Evolutionary conservation across 2,113 vertebrate genomes (phyloP), one percentile per base, ranked within the genome.

Genomic region (Echinops telfairi): DNA sequence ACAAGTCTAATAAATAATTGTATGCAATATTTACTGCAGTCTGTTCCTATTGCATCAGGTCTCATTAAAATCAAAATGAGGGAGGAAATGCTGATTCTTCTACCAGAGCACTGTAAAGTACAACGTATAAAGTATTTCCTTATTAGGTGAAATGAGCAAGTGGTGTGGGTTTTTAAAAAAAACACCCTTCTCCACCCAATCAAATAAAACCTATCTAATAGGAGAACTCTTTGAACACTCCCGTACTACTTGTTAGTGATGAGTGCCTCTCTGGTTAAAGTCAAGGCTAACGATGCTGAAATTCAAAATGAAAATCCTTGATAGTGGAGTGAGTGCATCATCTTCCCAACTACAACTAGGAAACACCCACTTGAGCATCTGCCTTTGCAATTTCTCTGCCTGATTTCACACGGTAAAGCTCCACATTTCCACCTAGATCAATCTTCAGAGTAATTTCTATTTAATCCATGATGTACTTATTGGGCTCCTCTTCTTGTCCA

Each of bases 171-270:
- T 53, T 85, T 79, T 76, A 40, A 40, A 40, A 40, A 3, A 40
- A 40, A 40, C 40, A 83, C n/a, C 75, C 3, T 83, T 90, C n/a
- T 92, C 71, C 76, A 68, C 47, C 12, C 47, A 81, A 31, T 92
- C 90, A 83, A 86, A 91, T 77, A 88, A 84, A 96, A 20, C 33
- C 70, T 80, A 84, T 76, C 78, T 86, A 66, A 91, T 78, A 38
- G 43, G 90, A 88, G 93, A 95, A n/a, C 14, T 70, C 89, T 96
- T 88, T 94, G 95, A 95, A 96, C 93, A 85, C 87, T 86, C 80
- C 33, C 57, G 94, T 92, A 82, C 68, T 47, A 8, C 73, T 85
- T 82, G 40, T 89, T 93, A 75, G 86, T 81, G 85, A 80, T 53
- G 57, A 60, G 33, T 60, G 33, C 12, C 62, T 94, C 64, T 91